Conservation (phyloP, 2,888 invertebrate genomes). For the Anthophora plumipes region DNA sequence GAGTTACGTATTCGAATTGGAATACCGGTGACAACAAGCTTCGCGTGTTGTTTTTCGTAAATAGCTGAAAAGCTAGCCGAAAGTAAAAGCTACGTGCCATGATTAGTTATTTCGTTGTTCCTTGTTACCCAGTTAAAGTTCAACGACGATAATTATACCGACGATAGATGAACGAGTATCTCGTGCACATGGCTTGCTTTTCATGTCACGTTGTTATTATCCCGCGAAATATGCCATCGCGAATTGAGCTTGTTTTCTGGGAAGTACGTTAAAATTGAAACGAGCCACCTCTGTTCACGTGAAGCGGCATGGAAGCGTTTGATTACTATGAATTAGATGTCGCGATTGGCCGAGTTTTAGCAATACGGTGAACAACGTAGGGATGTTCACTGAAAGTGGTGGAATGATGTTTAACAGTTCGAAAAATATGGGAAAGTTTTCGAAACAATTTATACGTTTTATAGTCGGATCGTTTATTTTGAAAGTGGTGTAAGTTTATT, state of each 20-base stretch:
- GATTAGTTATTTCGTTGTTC: slow-evolving; percentile 1
- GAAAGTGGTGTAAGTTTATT: too few relatives aligned
- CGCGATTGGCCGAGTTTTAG: background rate
- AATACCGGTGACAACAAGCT: background rate
- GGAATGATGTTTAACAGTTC: background rate
- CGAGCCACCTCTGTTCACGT: background rate
- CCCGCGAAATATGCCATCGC: background rate
- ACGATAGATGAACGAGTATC: slow-evolving; percentile 12
- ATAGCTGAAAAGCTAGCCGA: background rate
- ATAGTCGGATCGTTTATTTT: too few relatives aligned
- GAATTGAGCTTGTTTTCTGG: slow-evolving; percentile 1
- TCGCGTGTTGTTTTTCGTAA: background rate
- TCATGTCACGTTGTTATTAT: slow-evolving; percentile 19
- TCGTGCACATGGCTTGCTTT: background rate
- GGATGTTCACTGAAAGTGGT: background rate
- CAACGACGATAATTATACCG: slow-evolving; percentile 6
- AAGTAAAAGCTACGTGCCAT: background rate
- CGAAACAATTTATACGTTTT: too few relatives aligned
- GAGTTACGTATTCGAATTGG: background rate
- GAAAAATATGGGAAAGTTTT: too few relatives aligned
- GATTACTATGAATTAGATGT: background rate
- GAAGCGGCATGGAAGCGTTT: background rate
- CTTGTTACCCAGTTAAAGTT: background rate
- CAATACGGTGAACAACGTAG: background rate
- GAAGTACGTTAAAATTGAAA: background rate